These are phyloP conservation scores for Colletes gigas DNA, from an alignment of 1,140 invertebrate genomes.

Conservation along the genomic window DNA sequence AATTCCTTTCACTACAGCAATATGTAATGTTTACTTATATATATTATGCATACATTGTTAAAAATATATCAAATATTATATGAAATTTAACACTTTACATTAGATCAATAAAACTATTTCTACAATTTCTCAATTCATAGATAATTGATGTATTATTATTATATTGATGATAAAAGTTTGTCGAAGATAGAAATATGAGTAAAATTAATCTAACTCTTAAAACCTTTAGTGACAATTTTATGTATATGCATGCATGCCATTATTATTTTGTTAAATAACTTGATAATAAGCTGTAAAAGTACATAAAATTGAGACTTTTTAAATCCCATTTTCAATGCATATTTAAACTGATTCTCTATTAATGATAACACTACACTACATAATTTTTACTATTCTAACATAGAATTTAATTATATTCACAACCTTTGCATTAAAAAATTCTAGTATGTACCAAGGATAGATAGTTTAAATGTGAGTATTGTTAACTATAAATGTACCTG, in stretches of 20 bases:
- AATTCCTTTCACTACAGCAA: not conserved
- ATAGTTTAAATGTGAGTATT: conserved; percentile 9
- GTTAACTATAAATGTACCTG: conserved; percentile 35
- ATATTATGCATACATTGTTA: conserved; percentile 8
- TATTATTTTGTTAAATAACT: not conserved
- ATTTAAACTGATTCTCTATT: not conserved
- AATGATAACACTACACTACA: not conserved
- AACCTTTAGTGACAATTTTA: not conserved
- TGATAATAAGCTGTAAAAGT: not conserved
- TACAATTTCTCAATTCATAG: not conserved
- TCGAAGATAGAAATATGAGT: conserved; percentile 6
- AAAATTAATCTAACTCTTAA: not conserved
- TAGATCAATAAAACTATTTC: conserved; percentile 13
- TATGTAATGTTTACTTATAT: conserved; percentile 5
- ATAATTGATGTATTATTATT: conserved; percentile 10
- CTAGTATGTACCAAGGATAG: conserved; percentile 7
- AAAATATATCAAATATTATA: conserved; percentile 43
- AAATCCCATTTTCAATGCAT: not conserved
- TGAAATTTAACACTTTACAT: conserved; percentile 25
- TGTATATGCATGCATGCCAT: not conserved
- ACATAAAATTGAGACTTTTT: not conserved
- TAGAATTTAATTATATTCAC: conserved; percentile 16
- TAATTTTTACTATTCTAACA: not conserved
- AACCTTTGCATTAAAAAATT: conserved; percentile 21
- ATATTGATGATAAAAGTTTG: not conserved